phyloP scores from a whole-genome alignment of 2,888 invertebrate genomes.

The Erynnis tages region DNA sequence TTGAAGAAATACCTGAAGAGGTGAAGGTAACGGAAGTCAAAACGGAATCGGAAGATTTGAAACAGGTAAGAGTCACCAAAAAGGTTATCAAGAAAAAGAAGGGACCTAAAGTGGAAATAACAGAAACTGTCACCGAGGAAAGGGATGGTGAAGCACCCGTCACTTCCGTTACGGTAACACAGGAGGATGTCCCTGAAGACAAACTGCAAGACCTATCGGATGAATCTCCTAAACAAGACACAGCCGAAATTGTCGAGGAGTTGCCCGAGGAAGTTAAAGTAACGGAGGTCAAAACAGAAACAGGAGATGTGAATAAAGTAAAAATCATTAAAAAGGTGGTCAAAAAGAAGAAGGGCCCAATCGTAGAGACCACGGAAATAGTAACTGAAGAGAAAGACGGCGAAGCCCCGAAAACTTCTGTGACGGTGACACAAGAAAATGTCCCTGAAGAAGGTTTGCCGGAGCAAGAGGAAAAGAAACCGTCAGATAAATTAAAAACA shows the following conservation, averaged over 20 bases:
- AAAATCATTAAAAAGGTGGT: slow-evolving; percentile 25
- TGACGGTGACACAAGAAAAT: slow-evolving; percentile 33
- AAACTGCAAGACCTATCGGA: slow-evolving; percentile 41
- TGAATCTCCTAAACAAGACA: slow-evolving; percentile 42
- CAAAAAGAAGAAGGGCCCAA: slow-evolving; percentile 37
- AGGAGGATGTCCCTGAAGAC: too few species aligned
- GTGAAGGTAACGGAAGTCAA: too few species aligned
- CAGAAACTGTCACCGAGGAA: too few species aligned
- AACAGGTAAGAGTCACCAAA: too few species aligned
- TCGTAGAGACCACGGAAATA: slow-evolving; percentile 38
- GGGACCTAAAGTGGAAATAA: too few species aligned
- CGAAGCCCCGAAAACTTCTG: slow-evolving; percentile 39
- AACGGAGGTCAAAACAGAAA: slow-evolving; percentile 34
- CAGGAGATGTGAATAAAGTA: slow-evolving; percentile 38
- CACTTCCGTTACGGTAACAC: too few species aligned
- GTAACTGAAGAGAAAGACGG: slow-evolving; percentile 33
- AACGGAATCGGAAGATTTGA: too few species aligned
- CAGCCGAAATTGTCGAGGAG: slow-evolving; percentile 33
- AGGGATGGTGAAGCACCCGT: too few species aligned
- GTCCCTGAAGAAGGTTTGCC: slow-evolving; percentile 15
- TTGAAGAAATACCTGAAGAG: too few species aligned
- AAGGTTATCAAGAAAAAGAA: too few species aligned
- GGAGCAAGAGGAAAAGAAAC: slow-evolving; percentile 39
- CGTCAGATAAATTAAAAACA: slow-evolving; percentile 14
- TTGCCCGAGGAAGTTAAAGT: background rate